Base-by-base conservation (phyloP, 2,113 vertebrate species). In the Mionectes macconnelli region DNA sequence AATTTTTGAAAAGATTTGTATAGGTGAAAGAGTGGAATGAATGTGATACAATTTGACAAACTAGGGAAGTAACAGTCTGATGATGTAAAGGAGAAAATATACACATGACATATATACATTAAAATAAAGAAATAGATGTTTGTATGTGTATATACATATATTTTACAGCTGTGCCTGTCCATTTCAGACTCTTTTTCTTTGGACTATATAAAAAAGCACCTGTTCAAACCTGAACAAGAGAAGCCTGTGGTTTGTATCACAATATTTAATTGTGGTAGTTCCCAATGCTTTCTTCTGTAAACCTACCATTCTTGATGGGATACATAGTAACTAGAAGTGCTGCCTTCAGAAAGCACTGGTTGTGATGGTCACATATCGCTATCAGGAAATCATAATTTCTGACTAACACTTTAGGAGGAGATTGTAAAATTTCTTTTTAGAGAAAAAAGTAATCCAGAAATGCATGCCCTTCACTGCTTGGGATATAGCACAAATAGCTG, bases 291-390 rank as follows among this genome's bases (percentile, higher is more conserved):
- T 68, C 31, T 21, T 60, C 12, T 53, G 3, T 79, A 59, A 75
- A 79, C 10, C 12, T 75, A 42, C 39, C 21, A 33, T 88, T 55
- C 30, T 60, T 85, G 19, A 24, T 7, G 16, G 60, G 31, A 16
- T 55, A 11, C 0, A 0, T 3, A 69, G 16, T 55, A 77, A 28
- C 55, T 20, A 23, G 30, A 49, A 30, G 35, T 50, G 4, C 11
- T 75, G 78, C 35, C 66, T 90, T 67, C 27, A 39, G 66, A 62
- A 63, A 44, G 19, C 20, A 50, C 25, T n/a, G 0, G 75, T 72
- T 83, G 21, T 44, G 74, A 39, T 80, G 9, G 49, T 45, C 20
- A 9, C n/a, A 28, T 40, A 42, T 45, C 50, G 7, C 47, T 75
- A 37, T 59, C 62, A 85, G 49, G 21, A 88, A 75, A 90, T 79